phyloP scores from a whole-genome alignment of 2,888 invertebrate species.

The Euspilapteryx auroguttella region DNA sequence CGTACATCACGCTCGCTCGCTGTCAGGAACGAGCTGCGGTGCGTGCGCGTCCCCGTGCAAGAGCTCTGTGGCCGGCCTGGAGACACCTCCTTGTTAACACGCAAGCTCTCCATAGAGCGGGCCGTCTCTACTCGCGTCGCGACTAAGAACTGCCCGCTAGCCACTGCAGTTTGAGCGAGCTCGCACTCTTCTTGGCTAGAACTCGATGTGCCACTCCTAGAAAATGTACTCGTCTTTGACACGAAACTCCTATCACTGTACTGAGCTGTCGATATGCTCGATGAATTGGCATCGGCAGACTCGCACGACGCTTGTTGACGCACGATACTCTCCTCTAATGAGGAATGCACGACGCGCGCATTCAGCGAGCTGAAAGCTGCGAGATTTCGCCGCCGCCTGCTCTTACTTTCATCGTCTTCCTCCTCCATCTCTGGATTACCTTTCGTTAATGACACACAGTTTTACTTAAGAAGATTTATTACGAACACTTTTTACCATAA shows the following conservation, averaged over 20 bases:
- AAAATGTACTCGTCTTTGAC: conserved; percentile 56
- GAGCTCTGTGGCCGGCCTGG: conserved; percentile 58
- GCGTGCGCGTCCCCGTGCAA: conserved; percentile 45
- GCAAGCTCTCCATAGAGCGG: conserved; percentile 72
- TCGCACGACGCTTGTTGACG: conserved; percentile 58
- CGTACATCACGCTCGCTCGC: conserved; percentile 70
- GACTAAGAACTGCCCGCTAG: conserved; percentile 55
- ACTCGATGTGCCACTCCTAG: conserved; percentile 65
- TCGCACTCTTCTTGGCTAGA: conserved; percentile 73
- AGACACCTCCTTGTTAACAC: conserved; percentile 57
- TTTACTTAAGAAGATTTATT: too few relatives aligned
- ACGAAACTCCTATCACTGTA: conserved; percentile 51
- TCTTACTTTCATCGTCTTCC: conserved; percentile 43
- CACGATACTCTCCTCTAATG: conserved; percentile 33
- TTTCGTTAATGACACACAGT: too few relatives aligned
- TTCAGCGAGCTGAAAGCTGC: conserved; percentile 36
- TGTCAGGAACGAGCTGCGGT: conserved; percentile 65
- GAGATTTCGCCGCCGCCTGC: conserved; percentile 25
- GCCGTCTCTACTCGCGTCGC: conserved; percentile 62
- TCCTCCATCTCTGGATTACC: too few relatives aligned
- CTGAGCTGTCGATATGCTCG: conserved; percentile 44
- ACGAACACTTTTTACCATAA: conserved; percentile 33
- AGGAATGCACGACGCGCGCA: conserved; percentile 34
- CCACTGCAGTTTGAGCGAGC: conserved; percentile 43
- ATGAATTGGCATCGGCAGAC: conserved; percentile 57